Conservation (phyloP, 2,113 vertebrate genomes). For the Psophia crepitans region DNA sequence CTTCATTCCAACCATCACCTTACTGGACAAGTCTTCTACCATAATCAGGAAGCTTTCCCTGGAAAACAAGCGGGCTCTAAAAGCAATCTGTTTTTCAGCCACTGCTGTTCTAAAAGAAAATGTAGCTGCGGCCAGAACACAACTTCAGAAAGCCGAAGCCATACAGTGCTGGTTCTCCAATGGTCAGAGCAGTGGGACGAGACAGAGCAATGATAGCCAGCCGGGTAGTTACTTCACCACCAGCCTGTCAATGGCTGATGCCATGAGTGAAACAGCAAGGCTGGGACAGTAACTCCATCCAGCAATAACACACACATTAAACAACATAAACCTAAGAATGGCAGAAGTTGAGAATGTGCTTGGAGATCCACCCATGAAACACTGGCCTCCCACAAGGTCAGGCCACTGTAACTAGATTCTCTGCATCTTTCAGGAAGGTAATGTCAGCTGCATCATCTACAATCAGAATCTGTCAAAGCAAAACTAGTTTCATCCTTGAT, state of each 20-base stretch:
- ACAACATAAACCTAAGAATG: background rate
- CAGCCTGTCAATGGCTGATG: background rate
- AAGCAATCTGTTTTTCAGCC: background rate
- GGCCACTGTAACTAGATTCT: background rate
- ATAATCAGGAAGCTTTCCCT: background rate
- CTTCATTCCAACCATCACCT: background rate
- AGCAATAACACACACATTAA: background rate
- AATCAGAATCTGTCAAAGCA: background rate
- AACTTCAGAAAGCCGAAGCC: background rate
- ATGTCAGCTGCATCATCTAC: background rate
- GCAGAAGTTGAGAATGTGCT: background rate
- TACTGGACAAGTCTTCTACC: background rate
- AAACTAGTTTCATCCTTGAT: background rate
- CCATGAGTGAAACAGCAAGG: background rate
- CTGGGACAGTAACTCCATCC: background rate
- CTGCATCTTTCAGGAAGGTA: background rate
- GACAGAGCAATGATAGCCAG: background rate
- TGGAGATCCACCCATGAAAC: background rate
- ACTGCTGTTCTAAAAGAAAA: background rate
- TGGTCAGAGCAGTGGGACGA: background rate
- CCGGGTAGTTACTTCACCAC: background rate
- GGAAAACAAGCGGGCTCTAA: background rate
- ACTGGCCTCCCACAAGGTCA: background rate
- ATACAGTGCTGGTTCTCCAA: background rate
- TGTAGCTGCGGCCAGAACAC: background rate